Percentiles rank a stretch among this genome's conserved stretches.
Evolutionary conservation across 2,113 vertebrate species (phyloP).

Genomic region (Lampris incognitus): DNA sequence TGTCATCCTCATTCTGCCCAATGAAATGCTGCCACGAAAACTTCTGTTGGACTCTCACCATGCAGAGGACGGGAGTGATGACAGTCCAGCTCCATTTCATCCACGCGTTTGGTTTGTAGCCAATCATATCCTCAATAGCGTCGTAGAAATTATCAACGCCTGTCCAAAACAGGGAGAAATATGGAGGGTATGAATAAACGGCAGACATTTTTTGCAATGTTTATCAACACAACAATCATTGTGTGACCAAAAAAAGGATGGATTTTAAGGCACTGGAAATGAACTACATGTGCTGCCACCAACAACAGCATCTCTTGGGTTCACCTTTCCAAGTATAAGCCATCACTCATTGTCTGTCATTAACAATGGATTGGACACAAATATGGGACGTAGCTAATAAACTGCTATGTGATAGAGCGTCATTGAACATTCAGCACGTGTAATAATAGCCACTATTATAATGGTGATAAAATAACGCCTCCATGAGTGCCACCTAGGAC

Average conservation of each 20-base stretch:
- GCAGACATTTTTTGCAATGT: neutral
- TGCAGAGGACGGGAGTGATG: constrained; percentile 94
- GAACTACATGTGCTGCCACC: neutral
- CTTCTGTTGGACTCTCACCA: constrained; percentile 81
- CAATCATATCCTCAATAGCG: constrained; percentile 98
- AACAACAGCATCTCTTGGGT: neutral
- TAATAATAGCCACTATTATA: neutral
- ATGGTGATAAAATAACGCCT: constrained; percentile 8
- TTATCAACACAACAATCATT: neutral
- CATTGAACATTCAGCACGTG: neutral
- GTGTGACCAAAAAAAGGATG: no score
- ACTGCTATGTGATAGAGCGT: neutral
- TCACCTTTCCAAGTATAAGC: constrained; percentile 14
- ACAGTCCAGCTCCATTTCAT: constrained; percentile 99
- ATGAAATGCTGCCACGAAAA: constrained; percentile 2
- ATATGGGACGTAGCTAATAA: neutral
- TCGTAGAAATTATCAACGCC: constrained; percentile 98
- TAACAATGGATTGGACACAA: neutral
- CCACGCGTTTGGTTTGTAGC: constrained; percentile 97
- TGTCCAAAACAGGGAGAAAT: constrained; percentile 57
- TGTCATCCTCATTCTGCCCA: neutral
- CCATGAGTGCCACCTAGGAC: constrained; percentile 19
- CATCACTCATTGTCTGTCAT: neutral
- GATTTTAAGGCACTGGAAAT: no score
- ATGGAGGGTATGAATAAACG: neutral